Evolutionary conservation across 2,113 vertebrate genomes (phyloP).

Genomic region (Pseudonaja textilis): DNA sequence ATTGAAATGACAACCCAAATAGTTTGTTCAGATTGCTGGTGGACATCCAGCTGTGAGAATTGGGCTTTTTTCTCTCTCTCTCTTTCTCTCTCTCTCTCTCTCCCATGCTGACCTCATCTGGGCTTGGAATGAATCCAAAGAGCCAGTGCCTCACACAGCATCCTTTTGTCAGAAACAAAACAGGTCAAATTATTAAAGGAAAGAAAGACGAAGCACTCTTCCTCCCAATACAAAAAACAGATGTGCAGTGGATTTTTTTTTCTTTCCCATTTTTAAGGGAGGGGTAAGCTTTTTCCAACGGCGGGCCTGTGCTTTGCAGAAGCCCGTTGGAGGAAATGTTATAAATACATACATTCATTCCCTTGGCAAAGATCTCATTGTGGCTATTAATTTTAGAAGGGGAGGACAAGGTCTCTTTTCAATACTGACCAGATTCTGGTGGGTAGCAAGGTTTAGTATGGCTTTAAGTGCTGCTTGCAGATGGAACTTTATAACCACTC

Average conservation of each 20-base stretch:
- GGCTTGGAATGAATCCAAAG: conserved; percentile 52
- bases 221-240: conserved; percentile 66
- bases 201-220: conserved; percentile 60
- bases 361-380: conserved; percentile 1
- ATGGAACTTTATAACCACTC: not conserved
- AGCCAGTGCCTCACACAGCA: conserved; percentile 37
- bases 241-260: conserved; percentile 54
- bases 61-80: conserved; percentile 6
- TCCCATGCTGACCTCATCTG: conserved; percentile 58
- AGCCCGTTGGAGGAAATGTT: not conserved
- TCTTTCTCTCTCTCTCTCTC: not conserved
- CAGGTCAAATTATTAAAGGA: conserved; percentile 65
- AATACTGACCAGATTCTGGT: conserved; percentile 15
- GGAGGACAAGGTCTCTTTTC: conserved; percentile 10
- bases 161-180: conserved; percentile 61
- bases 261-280: not conserved
- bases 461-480: conserved; percentile 30
- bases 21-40: conserved; percentile 50
- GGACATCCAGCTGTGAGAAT: conserved; percentile 53
- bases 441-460: conserved; percentile 22
- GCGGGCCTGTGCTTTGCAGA: conserved; percentile 15
- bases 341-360: not conserved
- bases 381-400: conserved; percentile 32
- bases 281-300: conserved; percentile 20
- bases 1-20: conserved; percentile 32